Evolutionary conservation across 2,888 invertebrate species (phyloP).

Genomic region (Ashinkailepas kermadecensis): DNA sequence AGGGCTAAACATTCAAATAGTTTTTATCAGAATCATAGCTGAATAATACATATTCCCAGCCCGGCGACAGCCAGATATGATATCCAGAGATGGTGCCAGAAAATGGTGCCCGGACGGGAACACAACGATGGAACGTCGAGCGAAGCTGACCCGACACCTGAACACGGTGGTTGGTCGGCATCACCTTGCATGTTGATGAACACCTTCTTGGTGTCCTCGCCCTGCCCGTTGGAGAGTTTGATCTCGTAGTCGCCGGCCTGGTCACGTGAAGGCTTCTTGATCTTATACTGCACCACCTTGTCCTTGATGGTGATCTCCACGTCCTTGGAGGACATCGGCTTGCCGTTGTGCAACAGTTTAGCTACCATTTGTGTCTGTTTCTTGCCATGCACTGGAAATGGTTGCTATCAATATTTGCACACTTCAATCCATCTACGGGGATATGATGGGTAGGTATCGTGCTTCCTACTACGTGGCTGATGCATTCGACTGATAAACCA

Average conservation of each 20-base stretch:
- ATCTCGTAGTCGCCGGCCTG: slow-evolving; percentile 88
- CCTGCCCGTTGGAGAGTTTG: slow-evolving; percentile 85
- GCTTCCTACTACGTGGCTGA: too few species aligned
- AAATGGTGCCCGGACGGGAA: too few species aligned
- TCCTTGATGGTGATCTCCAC: slow-evolving; percentile 82
- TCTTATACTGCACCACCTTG: slow-evolving; percentile 80
- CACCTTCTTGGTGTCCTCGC: slow-evolving; percentile 77
- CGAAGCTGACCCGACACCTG: too few species aligned
- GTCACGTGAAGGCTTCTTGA: slow-evolving; percentile 81
- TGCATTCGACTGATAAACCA: too few species aligned
- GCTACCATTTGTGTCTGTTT: slow-evolving; percentile 82
- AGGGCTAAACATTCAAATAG: too few species aligned
- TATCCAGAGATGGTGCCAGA: neutral
- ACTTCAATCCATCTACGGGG: too few species aligned
- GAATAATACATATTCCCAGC: too few species aligned
- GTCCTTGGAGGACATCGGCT: slow-evolving; percentile 76
- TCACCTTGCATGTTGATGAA: slow-evolving; percentile 72
- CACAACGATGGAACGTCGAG: too few species aligned
- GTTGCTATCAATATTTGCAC: slow-evolving; percentile 6
- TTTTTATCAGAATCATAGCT: too few species aligned
- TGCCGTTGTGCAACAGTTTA: slow-evolving; percentile 83
- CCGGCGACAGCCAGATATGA: neutral
- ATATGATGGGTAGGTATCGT: too few species aligned
- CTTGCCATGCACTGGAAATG: slow-evolving; percentile 67
- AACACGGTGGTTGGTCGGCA: too few species aligned